phyloP scores from a whole-genome alignment of 1,140 invertebrate species.

The Drosophila equinoxialis region DNA sequence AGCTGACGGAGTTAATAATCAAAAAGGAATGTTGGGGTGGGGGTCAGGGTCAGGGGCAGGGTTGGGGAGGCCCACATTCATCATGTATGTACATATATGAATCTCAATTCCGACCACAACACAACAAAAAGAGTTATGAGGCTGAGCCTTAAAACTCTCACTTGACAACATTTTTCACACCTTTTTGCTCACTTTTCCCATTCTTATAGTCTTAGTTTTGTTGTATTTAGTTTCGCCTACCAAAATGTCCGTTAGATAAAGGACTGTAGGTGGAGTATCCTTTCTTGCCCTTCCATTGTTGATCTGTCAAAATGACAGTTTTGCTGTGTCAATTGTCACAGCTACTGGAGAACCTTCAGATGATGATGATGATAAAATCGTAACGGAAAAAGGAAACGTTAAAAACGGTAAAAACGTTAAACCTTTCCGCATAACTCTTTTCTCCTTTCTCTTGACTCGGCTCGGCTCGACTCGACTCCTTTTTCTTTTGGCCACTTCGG shows the following conservation, averaged over 20 bases:
- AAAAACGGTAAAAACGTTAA: slow-evolving; percentile 32
- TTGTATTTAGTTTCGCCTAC: slow-evolving; percentile 55
- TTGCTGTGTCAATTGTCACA: slow-evolving; percentile 73
- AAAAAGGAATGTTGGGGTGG: not conserved
- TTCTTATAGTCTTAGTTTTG: not conserved
- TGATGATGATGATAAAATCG: slow-evolving; percentile 50
- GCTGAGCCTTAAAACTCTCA: slow-evolving; percentile 38
- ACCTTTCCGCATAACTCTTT: slow-evolving; percentile 70
- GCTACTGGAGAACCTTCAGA: slow-evolving; percentile 34
- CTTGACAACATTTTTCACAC: slow-evolving; percentile 60
- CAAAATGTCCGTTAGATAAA: slow-evolving; percentile 66
- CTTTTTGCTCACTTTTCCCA: slow-evolving; percentile 45
- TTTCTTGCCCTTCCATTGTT: slow-evolving; percentile 47
- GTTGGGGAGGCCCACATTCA: slow-evolving; percentile 41
- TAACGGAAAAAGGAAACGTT: slow-evolving; percentile 29
- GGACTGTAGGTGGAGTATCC: slow-evolving; percentile 17
- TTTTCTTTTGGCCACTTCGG: slow-evolving; percentile 42
- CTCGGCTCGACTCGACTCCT: slow-evolving; percentile 48
- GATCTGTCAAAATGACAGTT: slow-evolving; percentile 60
- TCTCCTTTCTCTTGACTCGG: not conserved
- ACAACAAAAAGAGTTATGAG: slow-evolving; percentile 4
- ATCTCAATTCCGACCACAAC: not conserved
- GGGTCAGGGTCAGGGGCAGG: too few relatives aligned
- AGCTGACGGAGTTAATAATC: slow-evolving; percentile 55
- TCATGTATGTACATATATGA: slow-evolving; percentile 46